Conservation (phyloP, 2,113 vertebrate species). For the Athene noctua region DNA sequence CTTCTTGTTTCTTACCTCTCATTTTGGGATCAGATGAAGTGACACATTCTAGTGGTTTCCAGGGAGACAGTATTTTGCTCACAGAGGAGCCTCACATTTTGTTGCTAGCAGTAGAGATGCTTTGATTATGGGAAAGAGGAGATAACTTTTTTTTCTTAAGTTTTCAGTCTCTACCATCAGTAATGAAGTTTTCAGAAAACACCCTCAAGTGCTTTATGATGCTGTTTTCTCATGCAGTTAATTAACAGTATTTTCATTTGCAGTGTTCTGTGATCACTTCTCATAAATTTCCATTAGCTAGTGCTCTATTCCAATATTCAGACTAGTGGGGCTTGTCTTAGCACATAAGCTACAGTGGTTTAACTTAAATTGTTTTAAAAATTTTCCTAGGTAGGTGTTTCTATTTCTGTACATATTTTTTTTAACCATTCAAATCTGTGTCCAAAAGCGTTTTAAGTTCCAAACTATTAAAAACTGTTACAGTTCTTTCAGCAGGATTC, state of each 20-base stretch:
- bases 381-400: background rate
- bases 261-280: background rate
- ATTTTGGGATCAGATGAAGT: background rate
- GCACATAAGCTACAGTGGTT: background rate
- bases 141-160: background rate
- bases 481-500: background rate
- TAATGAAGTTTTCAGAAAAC: constrained; percentile 3
- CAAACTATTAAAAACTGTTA: background rate
- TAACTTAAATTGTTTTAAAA: background rate
- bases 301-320: background rate
- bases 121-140: background rate
- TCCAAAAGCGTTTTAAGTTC: background rate
- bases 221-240: constrained; percentile 28
- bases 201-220: background rate
- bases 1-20: background rate
- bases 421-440: background rate
- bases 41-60: constrained; percentile 4
- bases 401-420: background rate
- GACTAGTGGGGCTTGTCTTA: background rate
- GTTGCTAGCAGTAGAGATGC: background rate
- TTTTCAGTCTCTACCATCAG: background rate
- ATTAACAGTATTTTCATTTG: constrained; percentile 29
- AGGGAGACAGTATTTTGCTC: background rate
- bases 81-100: background rate
- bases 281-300: background rate